These are phyloP conservation scores for Chrysolina oricalcia DNA, from an alignment of 2,888 invertebrate genomes.

Conservation along the genomic window DNA sequence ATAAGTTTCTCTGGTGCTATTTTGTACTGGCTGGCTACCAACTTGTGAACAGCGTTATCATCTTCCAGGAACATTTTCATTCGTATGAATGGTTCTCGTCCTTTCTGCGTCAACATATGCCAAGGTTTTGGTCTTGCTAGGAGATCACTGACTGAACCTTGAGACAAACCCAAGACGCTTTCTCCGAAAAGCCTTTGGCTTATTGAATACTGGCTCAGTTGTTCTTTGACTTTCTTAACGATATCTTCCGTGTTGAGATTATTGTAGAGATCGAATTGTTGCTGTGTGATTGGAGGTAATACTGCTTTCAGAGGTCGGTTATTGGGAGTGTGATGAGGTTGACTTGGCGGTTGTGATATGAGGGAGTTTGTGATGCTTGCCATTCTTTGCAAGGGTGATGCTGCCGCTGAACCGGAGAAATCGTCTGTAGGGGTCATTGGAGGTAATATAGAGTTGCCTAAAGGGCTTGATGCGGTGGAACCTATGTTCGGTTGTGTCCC, in stretches of 20 bases:
- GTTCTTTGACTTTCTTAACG: conserved; percentile 96
- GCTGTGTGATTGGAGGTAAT: conserved; percentile 97
- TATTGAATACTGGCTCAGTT: conserved; percentile 95
- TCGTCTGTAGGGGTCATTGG: conserved; percentile 88
- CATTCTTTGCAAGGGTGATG: conserved; percentile 97
- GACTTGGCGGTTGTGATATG: conserved; percentile 91
- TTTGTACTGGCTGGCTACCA: conserved; percentile 97
- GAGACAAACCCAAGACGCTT: conserved; percentile 95
- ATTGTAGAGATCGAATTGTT: conserved; percentile 98
- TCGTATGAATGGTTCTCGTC: conserved; percentile 95
- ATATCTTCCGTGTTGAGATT: conserved; percentile 99
- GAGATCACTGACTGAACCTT: conserved; percentile 98
- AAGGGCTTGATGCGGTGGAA: conserved; percentile 87
- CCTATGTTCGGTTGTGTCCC: conserved; percentile 80
- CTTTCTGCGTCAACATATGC: conserved; percentile 99
- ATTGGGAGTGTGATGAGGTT: conserved; percentile 87
- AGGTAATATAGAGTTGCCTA: conserved; percentile 89
- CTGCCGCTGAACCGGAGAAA: conserved; percentile 85
- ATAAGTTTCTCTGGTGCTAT: conserved; percentile 98
- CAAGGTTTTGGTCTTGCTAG: conserved; percentile 98
- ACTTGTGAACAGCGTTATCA: conserved; percentile 94
- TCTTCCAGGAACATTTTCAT: conserved; percentile 99
- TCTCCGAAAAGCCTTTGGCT: conserved; percentile 99
- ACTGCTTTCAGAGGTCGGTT: conserved; percentile 96
- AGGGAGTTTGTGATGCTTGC: conserved; percentile 98